These are phyloP conservation scores for Sylvia atricapilla DNA, from an alignment of 2,113 vertebrate species.

Conservation along the genomic window DNA sequence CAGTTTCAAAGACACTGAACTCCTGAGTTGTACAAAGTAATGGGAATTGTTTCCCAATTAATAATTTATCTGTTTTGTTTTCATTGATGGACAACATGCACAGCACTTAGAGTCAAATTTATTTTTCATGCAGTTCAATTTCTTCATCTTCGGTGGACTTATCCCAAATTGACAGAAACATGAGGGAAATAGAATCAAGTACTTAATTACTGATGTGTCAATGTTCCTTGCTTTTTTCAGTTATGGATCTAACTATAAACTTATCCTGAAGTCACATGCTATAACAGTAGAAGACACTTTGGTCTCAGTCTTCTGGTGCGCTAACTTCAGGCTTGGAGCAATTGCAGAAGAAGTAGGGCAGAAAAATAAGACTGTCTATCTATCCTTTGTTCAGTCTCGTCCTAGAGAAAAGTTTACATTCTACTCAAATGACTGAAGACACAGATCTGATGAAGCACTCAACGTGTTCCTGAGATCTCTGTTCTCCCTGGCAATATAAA, in stretches of 20 bases:
- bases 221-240: neutral
- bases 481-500: neutral
- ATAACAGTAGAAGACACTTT: neutral
- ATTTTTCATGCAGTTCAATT: neutral
- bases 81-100: neutral
- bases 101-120: neutral
- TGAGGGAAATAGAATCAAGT: neutral
- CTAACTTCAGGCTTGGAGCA: neutral
- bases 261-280: neutral
- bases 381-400: neutral
- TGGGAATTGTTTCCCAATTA: neutral
- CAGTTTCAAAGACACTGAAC: neutral
- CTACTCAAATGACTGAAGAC: neutral
- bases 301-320: neutral
- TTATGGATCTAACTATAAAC: neutral
- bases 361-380: neutral
- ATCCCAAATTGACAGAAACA: neutral
- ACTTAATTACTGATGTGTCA: neutral
- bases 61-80: neutral
- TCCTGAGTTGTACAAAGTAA: neutral
- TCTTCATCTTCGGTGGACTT: neutral
- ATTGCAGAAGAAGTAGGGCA: neutral
- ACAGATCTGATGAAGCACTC: neutral
- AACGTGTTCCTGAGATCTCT: neutral
- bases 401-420: neutral